Base-by-base conservation (phyloP, 2,797 vertebrate genomes). In the Sitta carolinensis region DNA sequence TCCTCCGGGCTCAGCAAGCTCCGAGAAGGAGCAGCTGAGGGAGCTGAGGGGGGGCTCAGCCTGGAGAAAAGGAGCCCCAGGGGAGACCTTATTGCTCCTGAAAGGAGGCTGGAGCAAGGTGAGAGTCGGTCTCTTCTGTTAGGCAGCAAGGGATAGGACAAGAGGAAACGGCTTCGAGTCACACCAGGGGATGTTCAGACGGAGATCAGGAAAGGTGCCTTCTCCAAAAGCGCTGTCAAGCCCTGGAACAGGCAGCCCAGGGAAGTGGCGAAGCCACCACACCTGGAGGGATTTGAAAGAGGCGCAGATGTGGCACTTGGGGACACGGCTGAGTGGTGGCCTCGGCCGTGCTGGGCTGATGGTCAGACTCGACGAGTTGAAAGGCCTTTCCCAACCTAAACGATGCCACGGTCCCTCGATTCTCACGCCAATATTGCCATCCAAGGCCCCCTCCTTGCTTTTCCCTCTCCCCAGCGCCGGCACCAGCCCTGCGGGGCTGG, bases 361-460 rank as follows among this genome's bases (percentile, higher is more conserved):
- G 6, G 22, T 3, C 20, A 43, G 43, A 13, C 51, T 19, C 26
- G 2, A 6, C 11, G 29, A 30, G 8, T 43, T 51, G 3, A 5
- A 34, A 54, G n/a, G 20, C 25, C n/a, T 58, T 69, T 64, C 16
- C 38, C 79, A 16, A 8, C 14, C 29, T 1, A 4, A 51, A 40
- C 0, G 12, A 19, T 22, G 13, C 61, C 50, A 4, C 5, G 0
- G 4, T 18, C 30, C 66, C 20, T 15, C 3, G 18, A 11, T 5
- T 70, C 63, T 20, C 32, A 10, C 22, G 0, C 30, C 5, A 6
- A 0, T 4, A 13, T 1, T 10, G 16, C 52, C 80, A 23, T 2
- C 10, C 45, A 25, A n/a, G 11, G 18, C 61, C 34, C 5, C 36
- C 51, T 67, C 52, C 38, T 34, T 13, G 84, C 48, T 13, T 5